phyloP scores from a whole-genome alignment of 2,797 vertebrate species.

The Poliocrania exsul region DNA sequence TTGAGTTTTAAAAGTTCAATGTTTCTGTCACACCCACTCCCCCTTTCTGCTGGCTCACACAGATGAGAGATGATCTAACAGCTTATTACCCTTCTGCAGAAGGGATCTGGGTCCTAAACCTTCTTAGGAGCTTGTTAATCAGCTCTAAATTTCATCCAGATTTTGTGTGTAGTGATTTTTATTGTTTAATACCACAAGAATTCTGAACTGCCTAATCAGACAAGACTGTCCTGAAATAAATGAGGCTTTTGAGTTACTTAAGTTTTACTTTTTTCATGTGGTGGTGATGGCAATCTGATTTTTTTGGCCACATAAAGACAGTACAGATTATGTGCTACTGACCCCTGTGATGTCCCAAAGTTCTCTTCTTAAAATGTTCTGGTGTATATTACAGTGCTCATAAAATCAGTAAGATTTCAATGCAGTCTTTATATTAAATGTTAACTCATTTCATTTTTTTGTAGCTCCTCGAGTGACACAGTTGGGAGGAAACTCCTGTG shows the following conservation, averaged over 20 bases:
- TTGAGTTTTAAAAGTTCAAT: neutral
- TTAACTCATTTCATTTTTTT: conserved; percentile 18
- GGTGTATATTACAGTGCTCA: rapidly evolving
- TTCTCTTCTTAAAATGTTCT: neutral
- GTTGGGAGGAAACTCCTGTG: conserved; percentile 92
- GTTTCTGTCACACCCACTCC: neutral
- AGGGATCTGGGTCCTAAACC: neutral
- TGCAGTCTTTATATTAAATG: neutral
- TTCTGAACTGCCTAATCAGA: neutral
- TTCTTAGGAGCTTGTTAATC: neutral
- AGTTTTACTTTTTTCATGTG: neutral
- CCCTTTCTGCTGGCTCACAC: neutral
- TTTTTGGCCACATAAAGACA: neutral
- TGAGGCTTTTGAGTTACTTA: neutral
- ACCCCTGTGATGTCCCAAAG: neutral
- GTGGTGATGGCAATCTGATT: neutral
- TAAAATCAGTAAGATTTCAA: neutral
- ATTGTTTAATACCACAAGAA: neutral
- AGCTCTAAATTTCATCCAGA: neutral
- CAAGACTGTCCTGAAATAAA: neutral
- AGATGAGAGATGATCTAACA: neutral
- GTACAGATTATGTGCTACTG: neutral
- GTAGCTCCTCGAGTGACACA: conserved; percentile 93
- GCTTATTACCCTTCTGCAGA: neutral
- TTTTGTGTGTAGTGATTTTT: neutral